phyloP scores from a whole-genome alignment of 2,797 vertebrate species.

The Anguilla megastoma region DNA sequence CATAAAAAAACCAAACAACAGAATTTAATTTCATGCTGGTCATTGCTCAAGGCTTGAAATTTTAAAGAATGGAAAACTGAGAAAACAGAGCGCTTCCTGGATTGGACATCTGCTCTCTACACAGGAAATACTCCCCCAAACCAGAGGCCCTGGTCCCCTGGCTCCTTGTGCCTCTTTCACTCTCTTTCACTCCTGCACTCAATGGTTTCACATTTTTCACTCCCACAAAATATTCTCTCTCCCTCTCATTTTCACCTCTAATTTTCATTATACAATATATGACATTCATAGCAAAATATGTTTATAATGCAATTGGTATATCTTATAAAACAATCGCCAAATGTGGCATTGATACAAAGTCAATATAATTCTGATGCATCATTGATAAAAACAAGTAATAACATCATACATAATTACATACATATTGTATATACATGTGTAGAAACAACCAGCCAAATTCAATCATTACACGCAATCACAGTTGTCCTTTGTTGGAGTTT shows the following conservation, averaged over 20 bases:
- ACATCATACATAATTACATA: not conserved
- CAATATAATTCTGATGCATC: not conserved
- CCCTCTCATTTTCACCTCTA: not conserved
- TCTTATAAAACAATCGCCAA: not conserved
- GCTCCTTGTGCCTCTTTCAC: constrained; percentile 3
- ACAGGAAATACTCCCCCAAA: constrained; percentile 63
- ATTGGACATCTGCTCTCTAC: constrained; percentile 59
- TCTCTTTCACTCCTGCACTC: constrained; percentile 28
- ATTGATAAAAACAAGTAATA: not conserved
- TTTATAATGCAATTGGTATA: not conserved
- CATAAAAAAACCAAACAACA: constrained; percentile 44
- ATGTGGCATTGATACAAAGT: not conserved
- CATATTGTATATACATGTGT: not conserved
- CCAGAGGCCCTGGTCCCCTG: constrained; percentile 41
- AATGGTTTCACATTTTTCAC: constrained; percentile 21
- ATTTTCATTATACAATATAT: not conserved
- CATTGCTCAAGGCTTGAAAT: constrained; percentile 47
- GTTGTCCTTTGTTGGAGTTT: not conserved
- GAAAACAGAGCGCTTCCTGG: constrained; percentile 65
- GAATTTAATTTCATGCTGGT: constrained; percentile 33
- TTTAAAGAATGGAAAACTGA: constrained; percentile 38
- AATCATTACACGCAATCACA: not conserved
- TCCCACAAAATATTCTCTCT: not conserved
- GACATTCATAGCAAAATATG: not conserved
- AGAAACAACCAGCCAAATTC: not conserved